Percentiles rank a stretch among this genome's conserved stretches.
These are phyloP conservation scores for Apostichopus parvimensis DNA, from an alignment of 35 echinoderm and acorn worm species.

Conservation along the genomic window DNA sequence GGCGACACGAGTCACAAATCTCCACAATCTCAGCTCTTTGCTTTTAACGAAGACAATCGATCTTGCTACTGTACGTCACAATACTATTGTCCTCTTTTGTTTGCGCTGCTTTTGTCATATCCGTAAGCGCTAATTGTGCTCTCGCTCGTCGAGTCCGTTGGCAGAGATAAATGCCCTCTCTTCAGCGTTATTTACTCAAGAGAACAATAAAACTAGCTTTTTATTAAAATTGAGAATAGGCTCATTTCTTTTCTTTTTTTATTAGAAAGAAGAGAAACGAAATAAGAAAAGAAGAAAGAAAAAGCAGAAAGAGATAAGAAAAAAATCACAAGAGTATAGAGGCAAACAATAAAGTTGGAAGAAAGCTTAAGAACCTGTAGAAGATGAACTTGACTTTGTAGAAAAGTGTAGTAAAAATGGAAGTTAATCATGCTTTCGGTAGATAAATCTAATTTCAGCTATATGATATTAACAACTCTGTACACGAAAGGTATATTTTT, in stretches of 20 bases:
- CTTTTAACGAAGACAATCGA: not conserved
- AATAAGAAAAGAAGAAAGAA: not conserved
- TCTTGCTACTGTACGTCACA: not conserved
- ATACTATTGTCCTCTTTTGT: not conserved
- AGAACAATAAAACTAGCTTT: conserved; percentile 1
- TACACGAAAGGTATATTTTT: no score
- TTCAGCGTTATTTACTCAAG: not conserved
- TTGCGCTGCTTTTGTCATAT: not conserved
- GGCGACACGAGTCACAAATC: not conserved
- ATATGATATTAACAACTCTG: no score
- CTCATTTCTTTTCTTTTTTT: not conserved
- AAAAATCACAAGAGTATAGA: not conserved
- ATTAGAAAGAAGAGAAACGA: not conserved
- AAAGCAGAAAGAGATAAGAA: not conserved
- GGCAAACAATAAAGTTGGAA: not conserved
- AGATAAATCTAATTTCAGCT: no score
- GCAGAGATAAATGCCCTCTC: not conserved
- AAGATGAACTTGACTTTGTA: no score
- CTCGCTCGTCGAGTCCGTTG: not conserved
- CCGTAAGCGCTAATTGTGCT: not conserved
- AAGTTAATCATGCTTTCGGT: no score
- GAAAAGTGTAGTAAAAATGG: no score
- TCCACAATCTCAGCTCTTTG: not conserved
- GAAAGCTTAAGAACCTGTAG: no score
- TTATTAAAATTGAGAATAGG: not conserved